Evolutionary conservation across 1,140 invertebrate genomes (phyloP).

Genomic region (Dendroctonus ponderosae): DNA sequence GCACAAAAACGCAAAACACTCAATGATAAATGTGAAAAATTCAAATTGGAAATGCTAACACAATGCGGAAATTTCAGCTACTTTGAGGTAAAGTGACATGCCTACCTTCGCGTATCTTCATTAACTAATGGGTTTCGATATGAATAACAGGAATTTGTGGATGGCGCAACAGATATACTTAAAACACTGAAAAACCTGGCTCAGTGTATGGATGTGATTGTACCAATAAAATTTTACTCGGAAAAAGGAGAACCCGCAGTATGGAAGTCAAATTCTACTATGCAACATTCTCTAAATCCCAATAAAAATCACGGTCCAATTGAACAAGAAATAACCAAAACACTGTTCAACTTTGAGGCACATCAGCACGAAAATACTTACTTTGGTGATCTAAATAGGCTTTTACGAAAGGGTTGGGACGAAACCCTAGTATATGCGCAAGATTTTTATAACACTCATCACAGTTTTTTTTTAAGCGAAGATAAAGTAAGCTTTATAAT

Average conservation of each 20-base stretch:
- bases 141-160: not conserved
- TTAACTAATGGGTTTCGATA: not conserved
- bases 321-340: not conserved
- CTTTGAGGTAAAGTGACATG: slow-evolving; percentile 4
- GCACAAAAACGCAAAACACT: slow-evolving; percentile 1
- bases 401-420: slow-evolving; percentile 7
- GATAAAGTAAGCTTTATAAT: not conserved
- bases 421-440: not conserved
- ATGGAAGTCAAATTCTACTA: not conserved
- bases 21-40: slow-evolving; percentile 1
- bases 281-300: not conserved
- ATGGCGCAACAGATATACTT: not conserved
- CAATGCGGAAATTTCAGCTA: not conserved
- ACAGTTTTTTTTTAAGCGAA: not conserved
- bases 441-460: not conserved
- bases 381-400: slow-evolving; percentile 5
- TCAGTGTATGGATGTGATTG: not conserved
- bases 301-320: not conserved
- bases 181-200: not conserved
- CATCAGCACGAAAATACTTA: not conserved
- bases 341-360: slow-evolving; percentile 3
- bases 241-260: not conserved
- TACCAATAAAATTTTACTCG: slow-evolving; percentile 5
- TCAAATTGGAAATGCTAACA: not conserved
- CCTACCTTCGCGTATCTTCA: not conserved